A percentile compares a stretch with the other conserved stretches of the same genome.
Conservation (phyloP, 1,140 invertebrate species). For the Magallana angulata region DNA sequence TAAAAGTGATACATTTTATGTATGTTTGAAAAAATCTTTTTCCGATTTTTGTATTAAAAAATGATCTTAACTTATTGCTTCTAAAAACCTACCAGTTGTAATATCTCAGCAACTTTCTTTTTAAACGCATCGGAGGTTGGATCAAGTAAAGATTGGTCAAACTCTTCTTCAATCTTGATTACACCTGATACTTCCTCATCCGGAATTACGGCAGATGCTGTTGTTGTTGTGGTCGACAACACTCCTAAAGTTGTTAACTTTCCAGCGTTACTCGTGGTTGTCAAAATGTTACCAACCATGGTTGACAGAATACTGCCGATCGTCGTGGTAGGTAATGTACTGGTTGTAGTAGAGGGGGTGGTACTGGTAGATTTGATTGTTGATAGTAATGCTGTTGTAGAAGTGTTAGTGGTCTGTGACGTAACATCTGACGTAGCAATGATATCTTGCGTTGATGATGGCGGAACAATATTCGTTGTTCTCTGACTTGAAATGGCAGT, state of each 20-base stretch:
- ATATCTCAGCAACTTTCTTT: not conserved
- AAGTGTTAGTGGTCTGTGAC: not conserved
- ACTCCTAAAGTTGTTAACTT: not conserved
- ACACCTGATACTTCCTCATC: not conserved
- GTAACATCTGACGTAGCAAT: not conserved
- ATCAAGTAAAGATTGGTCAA: not conserved
- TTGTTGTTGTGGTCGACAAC: not conserved
- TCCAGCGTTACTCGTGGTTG: not conserved
- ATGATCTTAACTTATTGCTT: no score
- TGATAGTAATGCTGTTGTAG: not conserved
- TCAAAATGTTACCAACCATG: not conserved
- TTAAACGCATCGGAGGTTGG: not conserved
- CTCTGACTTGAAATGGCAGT: not conserved
- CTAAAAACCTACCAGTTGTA: not conserved
- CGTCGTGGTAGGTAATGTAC: not conserved
- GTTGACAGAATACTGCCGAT: not conserved
- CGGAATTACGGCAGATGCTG: not conserved
- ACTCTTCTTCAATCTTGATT: constrained; percentile 1
- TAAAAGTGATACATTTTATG: no score
- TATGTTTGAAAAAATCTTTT: no score
- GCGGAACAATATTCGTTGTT: not conserved
- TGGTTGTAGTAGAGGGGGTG: not conserved
- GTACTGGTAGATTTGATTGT: not conserved
- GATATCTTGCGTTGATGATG: not conserved
- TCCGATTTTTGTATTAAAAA: no score